Conservation (phyloP, 2,888 invertebrate species). For the Dicyrtoma fusca region DNA sequence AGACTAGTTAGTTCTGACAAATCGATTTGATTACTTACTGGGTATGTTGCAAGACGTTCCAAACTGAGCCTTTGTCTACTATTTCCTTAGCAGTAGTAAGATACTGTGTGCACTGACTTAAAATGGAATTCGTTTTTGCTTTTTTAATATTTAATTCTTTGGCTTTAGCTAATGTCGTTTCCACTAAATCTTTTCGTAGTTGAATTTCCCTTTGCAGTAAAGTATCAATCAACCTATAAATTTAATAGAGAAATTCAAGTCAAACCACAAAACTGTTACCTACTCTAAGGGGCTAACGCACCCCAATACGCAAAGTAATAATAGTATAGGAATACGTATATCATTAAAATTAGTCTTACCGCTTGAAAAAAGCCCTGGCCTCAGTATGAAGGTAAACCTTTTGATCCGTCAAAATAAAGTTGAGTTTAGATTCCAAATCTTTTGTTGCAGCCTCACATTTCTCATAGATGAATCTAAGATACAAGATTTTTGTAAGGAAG, state of each 20-base stretch:
- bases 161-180: slow-evolving; percentile 34
- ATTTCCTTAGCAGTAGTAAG: slow-evolving; percentile 21
- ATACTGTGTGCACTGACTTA: slow-evolving; percentile 25
- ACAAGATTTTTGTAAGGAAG: no score
- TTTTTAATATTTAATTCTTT: slow-evolving; percentile 83
- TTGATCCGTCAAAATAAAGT: slow-evolving; percentile 35
- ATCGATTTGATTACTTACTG: slow-evolving; percentile 9
- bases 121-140: slow-evolving; percentile 71
- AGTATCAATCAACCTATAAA: slow-evolving; percentile 24
- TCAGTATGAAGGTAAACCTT: slow-evolving; percentile 30
- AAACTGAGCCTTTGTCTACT: slow-evolving; percentile 23
- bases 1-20: not conserved
- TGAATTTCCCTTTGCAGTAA: slow-evolving; percentile 42
- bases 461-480: slow-evolving; percentile 2
- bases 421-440: slow-evolving; percentile 14
- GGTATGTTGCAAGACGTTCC: slow-evolving; percentile 28
- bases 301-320: no score
- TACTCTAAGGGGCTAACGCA: no score
- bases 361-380: slow-evolving; percentile 30
- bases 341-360: slow-evolving; percentile 12
- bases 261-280: no score
- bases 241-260: no score
- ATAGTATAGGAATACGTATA: not conserved
- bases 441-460: slow-evolving; percentile 1
- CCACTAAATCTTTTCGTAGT: slow-evolving; percentile 36